phyloP scores from a whole-genome alignment of 2,888 invertebrate genomes.

The Nemotelus nigrinus region DNA sequence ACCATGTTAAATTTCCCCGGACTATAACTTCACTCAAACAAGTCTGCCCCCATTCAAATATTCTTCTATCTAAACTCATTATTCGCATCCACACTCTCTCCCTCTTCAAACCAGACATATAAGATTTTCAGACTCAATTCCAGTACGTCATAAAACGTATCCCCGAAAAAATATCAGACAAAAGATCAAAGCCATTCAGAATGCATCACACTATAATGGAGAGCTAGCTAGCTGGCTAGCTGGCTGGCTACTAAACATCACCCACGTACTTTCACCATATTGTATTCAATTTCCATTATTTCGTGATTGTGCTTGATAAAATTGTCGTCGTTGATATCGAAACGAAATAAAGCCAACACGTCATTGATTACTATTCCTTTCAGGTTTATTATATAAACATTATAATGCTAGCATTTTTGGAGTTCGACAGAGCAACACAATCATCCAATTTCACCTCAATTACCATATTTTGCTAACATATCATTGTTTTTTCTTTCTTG shows the following conservation, averaged over 20 bases:
- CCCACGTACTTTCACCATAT: too few relatives aligned
- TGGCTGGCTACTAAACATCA: too few relatives aligned
- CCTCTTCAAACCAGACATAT: background rate
- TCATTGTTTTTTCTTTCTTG: constrained; percentile 33
- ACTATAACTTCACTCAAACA: too few relatives aligned
- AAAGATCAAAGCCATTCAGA: too few relatives aligned
- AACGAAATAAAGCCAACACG: constrained; percentile 23
- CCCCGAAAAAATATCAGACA: too few relatives aligned
- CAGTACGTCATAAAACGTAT: too few relatives aligned
- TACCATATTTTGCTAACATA: constrained; percentile 49
- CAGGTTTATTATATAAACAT: constrained; percentile 42
- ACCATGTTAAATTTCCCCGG: too few relatives aligned
- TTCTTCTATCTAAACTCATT: background rate
- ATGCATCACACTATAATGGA: too few relatives aligned
- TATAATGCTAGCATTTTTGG: constrained; percentile 41
- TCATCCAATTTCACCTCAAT: constrained; percentile 48
- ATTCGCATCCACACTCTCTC: background rate
- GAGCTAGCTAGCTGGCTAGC: too few relatives aligned
- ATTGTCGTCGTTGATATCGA: constrained; percentile 29
- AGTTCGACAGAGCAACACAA: constrained; percentile 43
- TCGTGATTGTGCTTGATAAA: constrained; percentile 19
- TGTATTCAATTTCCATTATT: background rate
- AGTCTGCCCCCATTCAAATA: too few relatives aligned
- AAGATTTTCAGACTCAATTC: too few relatives aligned
- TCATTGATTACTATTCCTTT: constrained; percentile 36